Conservation (phyloP, 2,888 invertebrate species). For the Dioctria linearis region DNA sequence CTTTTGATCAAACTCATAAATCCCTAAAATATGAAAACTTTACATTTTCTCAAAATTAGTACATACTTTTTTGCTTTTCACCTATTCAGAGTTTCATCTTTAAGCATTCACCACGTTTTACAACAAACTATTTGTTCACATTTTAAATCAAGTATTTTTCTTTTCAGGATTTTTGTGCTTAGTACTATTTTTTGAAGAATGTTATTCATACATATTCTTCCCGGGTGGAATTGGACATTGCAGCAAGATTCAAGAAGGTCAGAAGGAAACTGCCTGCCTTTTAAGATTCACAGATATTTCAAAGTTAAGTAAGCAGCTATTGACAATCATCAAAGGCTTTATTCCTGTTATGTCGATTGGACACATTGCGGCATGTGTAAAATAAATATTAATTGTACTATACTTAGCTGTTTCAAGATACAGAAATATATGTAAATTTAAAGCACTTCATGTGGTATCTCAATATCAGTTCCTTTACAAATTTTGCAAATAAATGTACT, state of each 20-base stretch:
- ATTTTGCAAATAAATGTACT: no score
- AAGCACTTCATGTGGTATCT: no score
- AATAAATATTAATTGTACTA: not conserved
- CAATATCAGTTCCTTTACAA: no score
- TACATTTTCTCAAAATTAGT: no score
- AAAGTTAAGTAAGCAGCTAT: not conserved
- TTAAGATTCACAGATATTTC: slow-evolving; percentile 3
- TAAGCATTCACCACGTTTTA: no score
- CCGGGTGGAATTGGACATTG: not conserved
- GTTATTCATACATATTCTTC: slow-evolving; percentile 26
- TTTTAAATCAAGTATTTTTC: not conserved
- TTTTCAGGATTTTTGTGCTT: slow-evolving; percentile 12
- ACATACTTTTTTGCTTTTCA: no score
- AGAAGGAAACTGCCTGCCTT: slow-evolving; percentile 1
- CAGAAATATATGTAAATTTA: no score
- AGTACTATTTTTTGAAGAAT: slow-evolving; percentile 17
- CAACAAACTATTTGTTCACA: no score
- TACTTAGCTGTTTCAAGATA: no score
- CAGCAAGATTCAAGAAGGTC: not conserved
- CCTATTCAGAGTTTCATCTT: no score
- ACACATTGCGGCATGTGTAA: not conserved
- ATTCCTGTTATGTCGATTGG: not conserved
- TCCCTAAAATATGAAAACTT: no score
- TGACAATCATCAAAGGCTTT: not conserved
- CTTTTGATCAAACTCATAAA: no score